Percentiles rank a stretch among this genome's conserved stretches.
Evolutionary conservation across 1,140 invertebrate species (phyloP).

Genomic region (Lucilia sericata): DNA sequence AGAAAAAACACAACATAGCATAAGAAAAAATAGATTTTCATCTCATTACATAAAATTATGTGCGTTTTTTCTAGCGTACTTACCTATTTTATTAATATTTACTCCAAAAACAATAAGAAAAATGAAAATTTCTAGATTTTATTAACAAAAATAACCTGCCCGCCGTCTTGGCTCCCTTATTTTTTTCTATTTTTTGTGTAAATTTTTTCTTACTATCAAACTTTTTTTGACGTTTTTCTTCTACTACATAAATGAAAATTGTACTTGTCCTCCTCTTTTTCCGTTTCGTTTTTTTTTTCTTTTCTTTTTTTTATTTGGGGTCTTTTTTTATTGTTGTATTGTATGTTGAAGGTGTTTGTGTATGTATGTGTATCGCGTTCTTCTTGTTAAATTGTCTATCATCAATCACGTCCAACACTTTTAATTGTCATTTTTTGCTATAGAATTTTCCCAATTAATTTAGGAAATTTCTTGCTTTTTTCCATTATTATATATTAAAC

Average conservation of each 20-base stretch:
- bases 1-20: neutral
- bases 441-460: slow-evolving; percentile 19
- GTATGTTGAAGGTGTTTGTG: slow-evolving; percentile 37
- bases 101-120: neutral
- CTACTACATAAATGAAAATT: slow-evolving; percentile 26
- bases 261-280: slow-evolving; percentile 33
- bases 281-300: slow-evolving; percentile 28
- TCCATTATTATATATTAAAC: slow-evolving; percentile 1
- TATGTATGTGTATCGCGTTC: slow-evolving; percentile 42
- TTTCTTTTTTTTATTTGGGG: slow-evolving; percentile 34
- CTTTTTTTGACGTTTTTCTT: slow-evolving; percentile 41
- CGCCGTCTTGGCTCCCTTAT: slow-evolving; percentile 34
- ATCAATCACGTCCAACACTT: slow-evolving; percentile 38
- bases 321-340: slow-evolving; percentile 18
- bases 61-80: neutral
- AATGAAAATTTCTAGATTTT: neutral
- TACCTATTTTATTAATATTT: slow-evolving; percentile 4
- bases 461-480: neutral
- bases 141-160: slow-evolving; percentile 23
- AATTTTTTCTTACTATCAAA: slow-evolving; percentile 22
- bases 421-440: slow-evolving; percentile 34
- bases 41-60: slow-evolving; percentile 14
- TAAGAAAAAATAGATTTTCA: slow-evolving; percentile 2
- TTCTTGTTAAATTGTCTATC: slow-evolving; percentile 36
- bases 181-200: slow-evolving; percentile 2